Evolutionary conservation across 2,797 vertebrate species (phyloP).

Genomic region (Scarus forsteni): DNA sequence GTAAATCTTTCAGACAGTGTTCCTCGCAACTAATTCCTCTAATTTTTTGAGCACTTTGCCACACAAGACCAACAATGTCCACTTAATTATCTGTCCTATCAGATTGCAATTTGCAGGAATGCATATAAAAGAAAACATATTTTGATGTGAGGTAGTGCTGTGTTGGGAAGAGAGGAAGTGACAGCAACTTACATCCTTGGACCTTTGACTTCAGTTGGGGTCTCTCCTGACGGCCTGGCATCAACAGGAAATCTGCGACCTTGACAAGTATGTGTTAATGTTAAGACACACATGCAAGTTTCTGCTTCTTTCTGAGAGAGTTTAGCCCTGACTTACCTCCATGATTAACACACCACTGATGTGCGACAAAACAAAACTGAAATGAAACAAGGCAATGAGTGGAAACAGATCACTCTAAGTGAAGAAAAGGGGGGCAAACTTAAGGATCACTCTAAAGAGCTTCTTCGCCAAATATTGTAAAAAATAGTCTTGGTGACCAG

Average conservation of each 20-base stretch:
- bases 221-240: slow-evolving; percentile 77
- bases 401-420: not conserved
- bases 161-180: slow-evolving; percentile 61
- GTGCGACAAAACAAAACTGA: slow-evolving; percentile 17
- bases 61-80: no score
- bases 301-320: slow-evolving; percentile 8
- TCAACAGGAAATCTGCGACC: slow-evolving; percentile 85
- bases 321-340: slow-evolving; percentile 28
- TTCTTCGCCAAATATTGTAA: no score
- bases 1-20: no score
- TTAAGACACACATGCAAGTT: not conserved
- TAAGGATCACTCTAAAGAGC: not conserved
- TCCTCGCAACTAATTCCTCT: no score
- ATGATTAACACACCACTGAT: slow-evolving; percentile 6
- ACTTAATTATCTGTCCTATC: no score
- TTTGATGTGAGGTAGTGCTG: slow-evolving; percentile 22
- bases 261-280: slow-evolving; percentile 42
- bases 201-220: slow-evolving; percentile 76
- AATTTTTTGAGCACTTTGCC: no score
- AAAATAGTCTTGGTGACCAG: no score
- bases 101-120: no score
- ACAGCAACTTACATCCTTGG: slow-evolving; percentile 81
- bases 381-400: not conserved
- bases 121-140: not conserved
- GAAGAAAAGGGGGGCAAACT: not conserved